Evolutionary conservation across 2,797 vertebrate species (phyloP), one percentile per base, ranked within the genome.

Genomic region (Limnodromus scolopaceus): DNA sequence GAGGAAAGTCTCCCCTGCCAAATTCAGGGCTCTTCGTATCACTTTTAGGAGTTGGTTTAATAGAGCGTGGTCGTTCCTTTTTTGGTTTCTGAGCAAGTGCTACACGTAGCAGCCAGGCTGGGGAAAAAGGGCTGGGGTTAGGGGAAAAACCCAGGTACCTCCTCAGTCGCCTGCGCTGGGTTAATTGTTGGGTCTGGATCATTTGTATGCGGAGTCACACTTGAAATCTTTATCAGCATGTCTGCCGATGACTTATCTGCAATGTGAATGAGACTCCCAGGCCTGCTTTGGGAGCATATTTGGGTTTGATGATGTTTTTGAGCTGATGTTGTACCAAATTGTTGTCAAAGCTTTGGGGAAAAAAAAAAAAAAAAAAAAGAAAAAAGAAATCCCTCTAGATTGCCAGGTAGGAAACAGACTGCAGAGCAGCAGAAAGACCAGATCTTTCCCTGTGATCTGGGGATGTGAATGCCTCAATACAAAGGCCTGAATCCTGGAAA

Each of bases 191-290:
- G 57, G 36, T 74, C 66, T 82, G 93, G 72, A 54, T 74, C 65
- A 68, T 96, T 84, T 43, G 74, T 92, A 93, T 96, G 91, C 94
- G 45, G 92, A 91, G 88, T 81, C 95, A 92, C 83, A 72, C 94
- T 81, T 28, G 74, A 92, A 96, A 81, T 95, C 92, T 95, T 89
- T 70, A 92, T 93, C 96, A 84, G 84, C 66, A 18, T 2, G 51
- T 66, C 94, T 84, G 94, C 71, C 2, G 12, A 61, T 93, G 94
- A 78, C 82, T 93, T 90, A 90, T 92, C 94, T 90, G 91, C 84
- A 89, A 79, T 87, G 87, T 66, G 91, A 93, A 93, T 94, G 92
- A 96, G 91, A 43, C 84, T 95, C 80, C 53, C 55, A 34, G 87
- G 87, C 70, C 78, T 89, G 92, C 69, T 79, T 23, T 8, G 80